Conservation (phyloP, 2,113 vertebrate species). For the Penelope pileata region DNA sequence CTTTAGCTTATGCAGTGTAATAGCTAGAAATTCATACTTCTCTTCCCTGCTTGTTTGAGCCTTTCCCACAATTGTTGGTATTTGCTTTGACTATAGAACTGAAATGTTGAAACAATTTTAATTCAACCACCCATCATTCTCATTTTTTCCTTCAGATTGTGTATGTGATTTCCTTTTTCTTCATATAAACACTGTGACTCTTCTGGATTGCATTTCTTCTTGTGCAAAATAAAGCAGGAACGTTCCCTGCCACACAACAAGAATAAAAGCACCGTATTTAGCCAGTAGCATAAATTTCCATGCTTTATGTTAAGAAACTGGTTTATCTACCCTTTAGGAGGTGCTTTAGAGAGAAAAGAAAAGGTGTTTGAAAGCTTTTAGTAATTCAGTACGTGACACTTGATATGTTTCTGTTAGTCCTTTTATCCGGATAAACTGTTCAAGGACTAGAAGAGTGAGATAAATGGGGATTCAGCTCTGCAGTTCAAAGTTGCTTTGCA, state of each 20-base stretch:
- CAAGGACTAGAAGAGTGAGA: not conserved
- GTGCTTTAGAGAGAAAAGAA: not conserved
- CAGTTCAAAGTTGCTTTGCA: conserved; percentile 10
- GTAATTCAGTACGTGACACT: not conserved
- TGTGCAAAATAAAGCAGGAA: not conserved
- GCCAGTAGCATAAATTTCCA: not conserved
- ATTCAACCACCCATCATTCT: not conserved
- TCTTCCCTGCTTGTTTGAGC: not conserved
- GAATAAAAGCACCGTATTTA: not conserved
- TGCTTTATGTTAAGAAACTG: not conserved
- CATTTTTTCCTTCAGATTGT: not conserved
- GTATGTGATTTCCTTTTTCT: not conserved
- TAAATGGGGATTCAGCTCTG: not conserved
- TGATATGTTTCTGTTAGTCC: not conserved
- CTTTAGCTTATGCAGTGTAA: not conserved
- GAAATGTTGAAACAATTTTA: not conserved
- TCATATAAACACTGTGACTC: not conserved
- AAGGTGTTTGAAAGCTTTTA: not conserved
- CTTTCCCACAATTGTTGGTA: not conserved
- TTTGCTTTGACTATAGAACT: not conserved
- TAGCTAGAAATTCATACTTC: not conserved
- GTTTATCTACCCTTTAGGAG: not conserved
- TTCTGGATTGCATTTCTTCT: not conserved
- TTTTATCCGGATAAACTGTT: conserved; percentile 1
- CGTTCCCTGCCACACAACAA: not conserved